Evolutionary conservation across 2,888 invertebrate species (phyloP), one percentile per base, ranked within the genome.

Genomic region (Microplitis manilae): DNA sequence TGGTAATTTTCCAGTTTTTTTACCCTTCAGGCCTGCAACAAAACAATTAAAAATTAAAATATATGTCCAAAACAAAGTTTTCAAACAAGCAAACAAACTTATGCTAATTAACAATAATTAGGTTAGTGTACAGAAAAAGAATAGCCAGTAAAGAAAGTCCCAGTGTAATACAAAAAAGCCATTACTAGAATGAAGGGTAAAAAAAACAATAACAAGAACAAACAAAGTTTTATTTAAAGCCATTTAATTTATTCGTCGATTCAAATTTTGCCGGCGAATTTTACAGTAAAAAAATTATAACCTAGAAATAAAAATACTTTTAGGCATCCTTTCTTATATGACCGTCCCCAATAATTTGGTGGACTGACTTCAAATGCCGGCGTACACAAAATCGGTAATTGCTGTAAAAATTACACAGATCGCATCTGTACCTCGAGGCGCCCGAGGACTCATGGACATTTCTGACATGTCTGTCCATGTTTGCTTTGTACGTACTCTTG

Each of bases 351-450:
- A 13, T 59, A 13, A 72, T 40, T n/a, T 81, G 82, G 77, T 89
- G 88, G 40, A 87, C 87, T 2, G 86, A 86, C 72, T 82, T 87
- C 83, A 87, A 85, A 73, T 89, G 89, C 65, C 89, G 83, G 61
- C 87, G 77, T n/a, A 89, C 86, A 77, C 89, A 89, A 50, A 85
- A 87, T 0, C 86, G 86, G 41, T 89, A 89, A 77, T 87, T 88
- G 81, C 89, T 89, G n/a, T 84, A 83, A 61, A 89, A 89, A 71
- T 84, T 84, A 80, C 89, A 89, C 0, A 87, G 78, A 8, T 85
- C 82, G 75, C 89, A 89, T 9, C 83, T 80, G 71, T 86, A 87
- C 68, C 85, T 85, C 5, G 81, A 74, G 8, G 73, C 60, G 6
- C 81, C 81, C 1, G 84, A 85, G 6, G 84, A 84, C 30, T 86